phyloP scores from a whole-genome alignment of 2,888 invertebrate genomes.

The Poecilus cupreus region DNA sequence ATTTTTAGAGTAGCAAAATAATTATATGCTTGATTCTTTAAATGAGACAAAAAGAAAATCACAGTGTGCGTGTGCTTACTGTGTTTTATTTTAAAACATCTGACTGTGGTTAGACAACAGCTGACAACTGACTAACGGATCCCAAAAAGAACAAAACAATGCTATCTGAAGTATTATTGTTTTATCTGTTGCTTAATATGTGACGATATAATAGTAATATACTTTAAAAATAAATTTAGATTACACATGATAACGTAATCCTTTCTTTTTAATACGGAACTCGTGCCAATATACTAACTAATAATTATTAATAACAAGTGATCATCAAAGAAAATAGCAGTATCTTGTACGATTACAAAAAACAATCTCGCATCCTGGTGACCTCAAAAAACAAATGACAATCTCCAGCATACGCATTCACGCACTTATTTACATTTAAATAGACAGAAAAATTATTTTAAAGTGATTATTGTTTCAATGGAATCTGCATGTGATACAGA shows the following conservation, averaged over 20 bases:
- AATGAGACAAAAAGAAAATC: neutral
- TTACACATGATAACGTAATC: neutral
- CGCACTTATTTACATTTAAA: slow-evolving; percentile 27
- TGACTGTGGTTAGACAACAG: neutral
- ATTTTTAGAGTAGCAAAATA: neutral
- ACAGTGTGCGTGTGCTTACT: neutral
- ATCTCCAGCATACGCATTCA: neutral
- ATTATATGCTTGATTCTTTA: neutral
- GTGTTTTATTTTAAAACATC: slow-evolving; percentile 8
- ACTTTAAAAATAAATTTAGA: neutral
- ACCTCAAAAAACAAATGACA: slow-evolving; percentile 53
- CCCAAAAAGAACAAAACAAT: neutral
- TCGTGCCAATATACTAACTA: too few species aligned
- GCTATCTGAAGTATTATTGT: neutral
- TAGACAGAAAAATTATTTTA: slow-evolving; percentile 26
- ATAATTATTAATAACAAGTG: neutral
- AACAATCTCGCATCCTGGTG: slow-evolving; percentile 35
- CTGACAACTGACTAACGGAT: slow-evolving; percentile 15
- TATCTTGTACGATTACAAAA: neutral
- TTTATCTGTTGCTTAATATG: slow-evolving; percentile 1
- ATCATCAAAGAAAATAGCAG: slow-evolving; percentile 16
- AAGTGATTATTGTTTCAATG: slow-evolving; percentile 34
- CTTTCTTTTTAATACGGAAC: neutral
- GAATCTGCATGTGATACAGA: neutral
- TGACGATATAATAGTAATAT: neutral